Evolutionary conservation across 2,888 invertebrate genomes (phyloP).

Genomic region (Pediacus dermestoides): DNA sequence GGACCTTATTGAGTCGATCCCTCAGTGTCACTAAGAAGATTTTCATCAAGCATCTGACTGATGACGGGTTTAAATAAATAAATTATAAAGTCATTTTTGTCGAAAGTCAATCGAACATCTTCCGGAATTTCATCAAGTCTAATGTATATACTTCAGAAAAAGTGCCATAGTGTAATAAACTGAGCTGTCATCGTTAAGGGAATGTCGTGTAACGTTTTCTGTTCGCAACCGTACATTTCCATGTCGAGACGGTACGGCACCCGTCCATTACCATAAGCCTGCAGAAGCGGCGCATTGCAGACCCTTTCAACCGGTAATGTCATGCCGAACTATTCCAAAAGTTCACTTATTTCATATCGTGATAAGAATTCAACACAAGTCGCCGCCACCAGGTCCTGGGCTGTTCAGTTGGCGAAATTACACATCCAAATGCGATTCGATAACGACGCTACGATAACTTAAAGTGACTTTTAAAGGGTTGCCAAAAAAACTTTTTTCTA

Average conservation of each 20-base stretch:
- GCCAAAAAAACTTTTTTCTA: no score
- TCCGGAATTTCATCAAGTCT: no score
- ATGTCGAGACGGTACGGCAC: constrained; percentile 21
- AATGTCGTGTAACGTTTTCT: constrained; percentile 16
- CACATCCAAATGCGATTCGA: no score
- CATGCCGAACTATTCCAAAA: constrained; percentile 31
- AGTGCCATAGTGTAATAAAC: constrained; percentile 15
- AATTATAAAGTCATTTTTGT: no score
- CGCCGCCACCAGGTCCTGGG: constrained; percentile 10
- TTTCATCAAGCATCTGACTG: constrained; percentile 30
- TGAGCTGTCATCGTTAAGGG: constrained; percentile 16
- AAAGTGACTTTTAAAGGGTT: no score
- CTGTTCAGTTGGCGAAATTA: constrained; percentile 6
- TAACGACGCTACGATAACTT: no score
- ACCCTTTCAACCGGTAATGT: constrained; percentile 29
- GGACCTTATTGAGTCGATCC: constrained; percentile 27
- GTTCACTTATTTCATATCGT: constrained; percentile 35
- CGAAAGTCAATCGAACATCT: no score
- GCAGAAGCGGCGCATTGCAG: constrained; percentile 33
- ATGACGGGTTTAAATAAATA: no score
- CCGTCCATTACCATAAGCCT: constrained; percentile 38
- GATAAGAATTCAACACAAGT: constrained; percentile 33
- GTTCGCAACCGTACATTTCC: constrained; percentile 18
- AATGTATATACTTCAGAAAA: constrained; percentile 10
- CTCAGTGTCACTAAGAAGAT: constrained; percentile 32